Base-by-base conservation (phyloP, 2,797 vertebrate genomes). In the Picus viridis region DNA sequence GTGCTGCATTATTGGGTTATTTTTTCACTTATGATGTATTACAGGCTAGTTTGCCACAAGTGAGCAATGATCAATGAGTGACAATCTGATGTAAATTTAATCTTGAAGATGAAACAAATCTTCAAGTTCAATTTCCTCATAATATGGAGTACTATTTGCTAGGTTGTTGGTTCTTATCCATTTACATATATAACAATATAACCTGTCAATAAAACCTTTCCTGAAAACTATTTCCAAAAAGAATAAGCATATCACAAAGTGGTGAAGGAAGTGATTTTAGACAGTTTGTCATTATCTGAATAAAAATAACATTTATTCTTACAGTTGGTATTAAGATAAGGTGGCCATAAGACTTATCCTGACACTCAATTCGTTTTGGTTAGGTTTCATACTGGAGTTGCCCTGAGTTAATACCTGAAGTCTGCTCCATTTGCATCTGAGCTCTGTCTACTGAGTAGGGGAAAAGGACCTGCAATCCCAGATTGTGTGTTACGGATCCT, bases 281-380 rank as follows among this genome's bases (percentile, higher is more conserved):
- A 74, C 62, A 91, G 23, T 23, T 62, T 91, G 72, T 81, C 71
- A 81, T 71, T 83, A 86, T 27, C 24, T 34, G 62, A 86, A 78
- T 39, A 74, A 88, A 83, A 73, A 54, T 16, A 32, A 22, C 59
- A 73, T 77, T 92, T 92, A 73, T 80, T 83, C 39, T 89, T 77
- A 43, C 10, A 49, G n/a, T 10, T 88, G 54, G 30, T 71, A 74
- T 54, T 80, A 83, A 9, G 32, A 54, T 45, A 83, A 86, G 13
- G 15, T 57, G 45, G 19, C 57, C 34, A 22, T 58, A 45, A 74
- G 51, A 14, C 16, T 80, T 45, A 16, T 2, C 22, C 16, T 84
- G 56, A 65, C 47, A 41, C 62, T 71, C 56, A 30, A 3, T 57
- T 72, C 27, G 62, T 79, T 58, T 30, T 65, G 23, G 6, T 69